Evolutionary conservation across 2,888 invertebrate genomes (phyloP).

Genomic region (Spatulosminthurus flaviceps): DNA sequence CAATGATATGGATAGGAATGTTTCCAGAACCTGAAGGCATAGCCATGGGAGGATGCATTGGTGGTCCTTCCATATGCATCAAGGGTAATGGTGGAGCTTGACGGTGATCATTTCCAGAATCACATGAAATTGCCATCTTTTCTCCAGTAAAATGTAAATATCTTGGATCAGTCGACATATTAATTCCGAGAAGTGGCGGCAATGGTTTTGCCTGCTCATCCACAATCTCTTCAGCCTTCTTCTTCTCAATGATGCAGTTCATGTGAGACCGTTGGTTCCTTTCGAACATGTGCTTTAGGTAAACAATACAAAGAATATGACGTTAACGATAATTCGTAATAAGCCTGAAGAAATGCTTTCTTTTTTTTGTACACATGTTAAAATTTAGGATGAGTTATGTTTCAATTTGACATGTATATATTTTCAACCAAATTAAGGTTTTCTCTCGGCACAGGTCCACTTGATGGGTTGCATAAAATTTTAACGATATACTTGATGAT

Average conservation of each 20-base stretch:
- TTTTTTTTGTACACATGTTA: too few relatives aligned
- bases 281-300: conserved; percentile 68
- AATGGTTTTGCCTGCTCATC: conserved; percentile 77
- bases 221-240: conserved; percentile 82
- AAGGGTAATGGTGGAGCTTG: conserved; percentile 64
- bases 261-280: conserved; percentile 76
- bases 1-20: conserved; percentile 68
- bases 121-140: conserved; percentile 87
- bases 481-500: too few relatives aligned
- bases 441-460: too few relatives aligned
- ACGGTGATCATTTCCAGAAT: conserved; percentile 79
- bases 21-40: conserved; percentile 65
- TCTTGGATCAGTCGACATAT: conserved; percentile 77
- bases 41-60: conserved; percentile 63
- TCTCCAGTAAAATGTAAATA: conserved; percentile 81
- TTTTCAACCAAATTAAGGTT: too few relatives aligned
- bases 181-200: conserved; percentile 74
- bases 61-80: conserved; percentile 24
- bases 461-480: too few relatives aligned
- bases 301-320: background rate
- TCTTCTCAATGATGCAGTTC: conserved; percentile 90
- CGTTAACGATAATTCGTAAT: background rate
- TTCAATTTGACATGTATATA: too few relatives aligned
- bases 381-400: too few relatives aligned
- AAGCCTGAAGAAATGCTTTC: too few relatives aligned